Base-by-base conservation (phyloP, 2,113 vertebrate species). In the Crocuta crocuta region DNA sequence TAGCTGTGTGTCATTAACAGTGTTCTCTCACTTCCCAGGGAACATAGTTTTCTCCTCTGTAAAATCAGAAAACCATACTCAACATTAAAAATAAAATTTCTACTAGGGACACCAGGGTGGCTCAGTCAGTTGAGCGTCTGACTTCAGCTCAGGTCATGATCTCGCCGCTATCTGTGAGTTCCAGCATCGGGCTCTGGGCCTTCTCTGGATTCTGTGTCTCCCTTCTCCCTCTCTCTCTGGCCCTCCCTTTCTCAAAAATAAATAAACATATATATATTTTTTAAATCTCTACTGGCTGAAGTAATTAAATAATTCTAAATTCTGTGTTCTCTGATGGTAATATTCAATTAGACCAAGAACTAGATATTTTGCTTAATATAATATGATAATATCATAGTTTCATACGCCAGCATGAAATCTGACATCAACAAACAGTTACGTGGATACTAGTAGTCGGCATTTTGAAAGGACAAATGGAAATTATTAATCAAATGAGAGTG, bases 401-500 rank as follows among this genome's bases (percentile, higher is more conserved):
- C 76, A 84, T 53, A 78, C 5, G 35, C 35, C 35, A 92, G 76
- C 65, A 78, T 73, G 33, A 79, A 48, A 73, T 91, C 53, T 65
- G n/a, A 48, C 35, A 80, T 26, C 24, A 73, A 89, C n/a, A n/a
- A 78, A 83, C 53, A 65, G 21, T 61, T 92, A 82, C 24, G 1
- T 73, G 33, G n/a, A 82, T 87, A 50, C 24, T 50, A 45, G 45
- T 21, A 70, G 48, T 7, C 87, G 74, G 91, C 63, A 95, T 91
- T 81, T 86, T 68, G 50, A 95, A 97, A 86, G 48, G 55, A 81
- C 73, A 95, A 76, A 87, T 68, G 48, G 63, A 91, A 86, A 95
- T 91, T 86, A 87, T 31, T 61, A 91, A 80, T 80, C 35, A 45
- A 76, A 74, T 78, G 33, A n/a, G n/a, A 70, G 81, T 58, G 16